Conservation (phyloP, 2,797 vertebrate species). For the Trachurus trachurus region DNA sequence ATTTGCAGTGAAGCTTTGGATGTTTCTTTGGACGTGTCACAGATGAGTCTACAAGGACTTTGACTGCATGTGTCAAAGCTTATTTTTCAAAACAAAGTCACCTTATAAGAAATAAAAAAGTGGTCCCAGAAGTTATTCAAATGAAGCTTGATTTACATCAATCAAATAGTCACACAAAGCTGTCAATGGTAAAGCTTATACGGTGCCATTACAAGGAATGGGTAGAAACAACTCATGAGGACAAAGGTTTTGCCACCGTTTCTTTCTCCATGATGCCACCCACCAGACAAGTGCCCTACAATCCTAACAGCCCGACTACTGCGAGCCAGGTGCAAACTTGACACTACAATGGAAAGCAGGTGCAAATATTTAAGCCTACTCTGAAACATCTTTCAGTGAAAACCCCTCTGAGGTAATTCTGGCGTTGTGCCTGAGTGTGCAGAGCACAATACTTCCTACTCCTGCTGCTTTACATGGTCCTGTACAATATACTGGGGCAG, state of each 20-base stretch:
- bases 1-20: not conserved
- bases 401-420: slow-evolving; percentile 34
- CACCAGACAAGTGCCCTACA: not conserved
- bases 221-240: not conserved
- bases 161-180: slow-evolving; percentile 1
- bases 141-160: slow-evolving; percentile 1
- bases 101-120: not conserved
- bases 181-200: not conserved
- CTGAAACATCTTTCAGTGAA: slow-evolving; percentile 24
- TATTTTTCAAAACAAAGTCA: not conserved
- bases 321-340: slow-evolving; percentile 41
- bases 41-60: not conserved
- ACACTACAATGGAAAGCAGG: slow-evolving; percentile 50
- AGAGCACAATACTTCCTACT: slow-evolving; percentile 34
- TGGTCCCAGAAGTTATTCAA: not conserved
- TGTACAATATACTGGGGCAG: not conserved
- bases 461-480: slow-evolving; percentile 28
- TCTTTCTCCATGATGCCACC: slow-evolving; percentile 6
- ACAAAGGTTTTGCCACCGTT: not conserved
- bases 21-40: not conserved
- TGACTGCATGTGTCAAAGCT: not conserved
- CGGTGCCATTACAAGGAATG: not conserved
- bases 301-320: not conserved
- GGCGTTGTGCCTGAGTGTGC: slow-evolving; percentile 22
- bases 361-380: slow-evolving; percentile 59